These are phyloP conservation scores for Drosophila paramelanica DNA, from an alignment of 2,888 invertebrate genomes.

Conservation along the genomic window DNA sequence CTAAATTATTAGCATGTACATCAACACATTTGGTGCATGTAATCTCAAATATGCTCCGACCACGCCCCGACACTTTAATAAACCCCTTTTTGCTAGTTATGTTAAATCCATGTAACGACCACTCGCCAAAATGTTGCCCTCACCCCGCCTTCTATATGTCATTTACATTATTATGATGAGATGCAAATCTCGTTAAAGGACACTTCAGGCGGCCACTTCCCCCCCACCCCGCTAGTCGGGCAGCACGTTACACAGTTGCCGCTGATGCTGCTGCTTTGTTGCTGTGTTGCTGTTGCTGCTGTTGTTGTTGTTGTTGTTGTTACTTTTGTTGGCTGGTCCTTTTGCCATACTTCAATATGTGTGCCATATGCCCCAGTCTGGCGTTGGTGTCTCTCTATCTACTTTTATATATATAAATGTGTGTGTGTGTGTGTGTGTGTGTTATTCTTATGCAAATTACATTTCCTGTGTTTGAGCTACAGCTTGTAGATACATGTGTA, in stretches of 20 bases:
- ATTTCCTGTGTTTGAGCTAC: conserved; percentile 80
- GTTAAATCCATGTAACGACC: conserved; percentile 65
- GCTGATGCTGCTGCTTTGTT: conserved; percentile 13
- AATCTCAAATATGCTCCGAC: conserved; percentile 42
- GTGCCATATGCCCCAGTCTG: conserved; percentile 69
- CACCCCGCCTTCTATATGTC: conserved; percentile 50
- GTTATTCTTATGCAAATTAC: conserved; percentile 80
- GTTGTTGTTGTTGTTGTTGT: conserved; percentile 24
- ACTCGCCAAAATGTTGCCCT: conserved; percentile 44
- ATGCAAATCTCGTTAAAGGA: conserved; percentile 78
- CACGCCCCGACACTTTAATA: conserved; percentile 46
- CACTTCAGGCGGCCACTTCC: conserved; percentile 57
- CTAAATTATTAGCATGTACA: conserved; percentile 42
- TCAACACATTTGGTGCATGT: conserved; percentile 51
- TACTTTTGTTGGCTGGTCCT: conserved; percentile 49
- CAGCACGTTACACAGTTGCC: conserved; percentile 24
- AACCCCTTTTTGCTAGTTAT: conserved; percentile 68
- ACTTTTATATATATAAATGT: conserved; percentile 4
- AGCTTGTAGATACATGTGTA: conserved; percentile 77
- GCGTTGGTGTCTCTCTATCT: conserved; percentile 31
- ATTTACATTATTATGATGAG: conserved; percentile 78
- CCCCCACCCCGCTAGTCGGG: conserved; percentile 29
- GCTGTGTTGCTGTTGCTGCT: conserved; percentile 14
- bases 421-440: conserved; percentile 41
- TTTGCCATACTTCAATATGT: conserved; percentile 74